Conservation (phyloP, 92 coral and sea anemone genomes). For the Palythoa heliodiscus region DNA sequence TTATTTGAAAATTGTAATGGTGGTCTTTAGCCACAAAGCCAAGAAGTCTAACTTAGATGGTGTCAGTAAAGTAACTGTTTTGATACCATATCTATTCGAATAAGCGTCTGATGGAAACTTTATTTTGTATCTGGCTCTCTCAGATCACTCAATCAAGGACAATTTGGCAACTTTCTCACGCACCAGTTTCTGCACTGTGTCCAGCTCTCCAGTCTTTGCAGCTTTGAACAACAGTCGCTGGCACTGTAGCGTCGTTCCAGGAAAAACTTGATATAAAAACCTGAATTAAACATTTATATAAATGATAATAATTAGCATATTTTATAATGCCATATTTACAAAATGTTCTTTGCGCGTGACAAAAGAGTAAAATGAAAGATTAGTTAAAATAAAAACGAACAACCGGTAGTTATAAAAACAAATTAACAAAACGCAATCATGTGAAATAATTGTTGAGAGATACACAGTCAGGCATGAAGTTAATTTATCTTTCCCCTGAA, state of each 20-base stretch:
- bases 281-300: slow-evolving; percentile 26
- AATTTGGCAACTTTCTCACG: not conserved
- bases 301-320: too few relatives aligned
- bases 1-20: not conserved
- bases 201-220: slow-evolving; percentile 93
- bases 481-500: too few relatives aligned
- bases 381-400: too few relatives aligned
- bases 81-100: too few relatives aligned
- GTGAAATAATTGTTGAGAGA: too few relatives aligned
- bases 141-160: not conserved
- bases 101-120: not conserved
- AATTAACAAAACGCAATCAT: too few relatives aligned
- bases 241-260: slow-evolving; percentile 93
- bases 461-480: too few relatives aligned
- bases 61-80: too few relatives aligned
- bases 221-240: slow-evolving; percentile 95
- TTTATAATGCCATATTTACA: too few relatives aligned
- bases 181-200: slow-evolving; percentile 92
- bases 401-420: too few relatives aligned
- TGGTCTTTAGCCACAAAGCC: not conserved
- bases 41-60: not conserved
- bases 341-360: too few relatives aligned
- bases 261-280: slow-evolving; percentile 94
- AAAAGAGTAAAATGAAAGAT: too few relatives aligned
- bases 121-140: not conserved